A percentile compares a stretch with the other conserved stretches of the same genome.
These are phyloP conservation scores for Carabus problematicus DNA, from an alignment of 2,888 invertebrate species.

Conservation along the genomic window DNA sequence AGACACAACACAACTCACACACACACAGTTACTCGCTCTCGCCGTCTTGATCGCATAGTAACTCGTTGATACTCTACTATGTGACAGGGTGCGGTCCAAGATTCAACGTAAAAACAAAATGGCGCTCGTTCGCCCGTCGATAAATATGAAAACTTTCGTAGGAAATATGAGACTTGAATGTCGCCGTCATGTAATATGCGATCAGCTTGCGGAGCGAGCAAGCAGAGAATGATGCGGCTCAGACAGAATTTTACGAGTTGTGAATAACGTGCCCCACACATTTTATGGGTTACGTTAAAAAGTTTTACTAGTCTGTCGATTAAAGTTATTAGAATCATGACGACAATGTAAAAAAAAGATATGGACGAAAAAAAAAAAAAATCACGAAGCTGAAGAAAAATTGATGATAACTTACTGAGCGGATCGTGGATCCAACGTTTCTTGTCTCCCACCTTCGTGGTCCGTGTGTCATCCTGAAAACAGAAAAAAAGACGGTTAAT, in stretches of 20 bases:
- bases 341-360: slow-evolving; percentile 32
- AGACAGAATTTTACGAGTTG: slow-evolving; percentile 22
- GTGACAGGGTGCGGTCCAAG: too few relatives aligned
- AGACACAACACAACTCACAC: too few relatives aligned
- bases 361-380: slow-evolving; percentile 33
- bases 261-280: slow-evolving; percentile 13
- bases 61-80: too few relatives aligned
- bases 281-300: slow-evolving; percentile 9
- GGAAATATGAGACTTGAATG: slow-evolving; percentile 8
- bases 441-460: slow-evolving; percentile 67
- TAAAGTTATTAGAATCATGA: slow-evolving; percentile 8
- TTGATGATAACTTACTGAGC: slow-evolving; percentile 69
- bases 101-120: slow-evolving; percentile 17
- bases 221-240: neutral
- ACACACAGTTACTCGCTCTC: too few relatives aligned
- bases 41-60: too few relatives aligned
- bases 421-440: slow-evolving; percentile 82
- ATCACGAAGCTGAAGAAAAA: slow-evolving; percentile 35
- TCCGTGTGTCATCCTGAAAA: slow-evolving; percentile 64
- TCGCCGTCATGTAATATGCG: neutral
- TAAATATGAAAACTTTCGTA: slow-evolving; percentile 26
- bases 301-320: slow-evolving; percentile 1
- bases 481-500: slow-evolving; percentile 43
- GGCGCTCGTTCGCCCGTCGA: slow-evolving; percentile 17
- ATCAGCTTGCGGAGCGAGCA: slow-evolving; percentile 11